A percentile compares a stretch with the other conserved stretches of the same genome.
Conservation (phyloP, 2,113 vertebrate species). For the Panthera uncia region DNA sequence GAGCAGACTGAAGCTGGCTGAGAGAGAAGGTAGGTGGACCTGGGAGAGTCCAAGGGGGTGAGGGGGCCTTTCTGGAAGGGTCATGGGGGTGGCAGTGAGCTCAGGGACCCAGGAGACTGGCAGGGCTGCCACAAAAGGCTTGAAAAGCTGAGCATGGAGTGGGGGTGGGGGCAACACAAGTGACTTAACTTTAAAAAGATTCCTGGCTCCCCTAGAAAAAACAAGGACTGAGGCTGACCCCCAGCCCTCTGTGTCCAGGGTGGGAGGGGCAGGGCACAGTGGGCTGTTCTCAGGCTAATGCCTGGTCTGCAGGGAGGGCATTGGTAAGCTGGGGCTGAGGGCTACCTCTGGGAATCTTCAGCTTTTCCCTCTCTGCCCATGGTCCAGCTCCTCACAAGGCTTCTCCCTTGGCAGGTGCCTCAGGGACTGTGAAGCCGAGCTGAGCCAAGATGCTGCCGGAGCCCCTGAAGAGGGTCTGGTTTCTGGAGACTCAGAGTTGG, state of each 20-base stretch:
- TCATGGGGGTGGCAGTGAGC: not conserved
- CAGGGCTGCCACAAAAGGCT: not conserved
- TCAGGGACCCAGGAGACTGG: not conserved
- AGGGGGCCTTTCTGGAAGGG: not conserved
- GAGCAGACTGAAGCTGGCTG: not conserved
- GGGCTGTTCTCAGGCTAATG: not conserved
- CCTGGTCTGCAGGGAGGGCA: not conserved
- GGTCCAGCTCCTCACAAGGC: not conserved
- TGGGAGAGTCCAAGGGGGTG: not conserved
- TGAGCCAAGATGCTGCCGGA: not conserved
- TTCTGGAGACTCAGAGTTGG: rapidly evolving
- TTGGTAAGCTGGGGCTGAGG: not conserved
- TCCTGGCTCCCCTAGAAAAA: not conserved
- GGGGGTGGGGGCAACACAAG: not conserved
- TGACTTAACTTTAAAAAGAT: not conserved
- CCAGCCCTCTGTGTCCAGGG: not conserved
- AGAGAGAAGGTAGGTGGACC: not conserved
- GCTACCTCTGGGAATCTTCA: not conserved
- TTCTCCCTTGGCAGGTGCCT: conserved; percentile 12
- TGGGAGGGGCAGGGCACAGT: not conserved
- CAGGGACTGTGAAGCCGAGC: not conserved
- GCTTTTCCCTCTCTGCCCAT: not conserved
- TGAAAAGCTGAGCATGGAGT: not conserved
- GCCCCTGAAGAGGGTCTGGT: not conserved
- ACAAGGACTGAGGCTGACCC: not conserved